Evolutionary conservation across 1,140 invertebrate species (phyloP), one percentile per base, ranked within the genome.

Genomic region (Phthorimaea operculella): DNA sequence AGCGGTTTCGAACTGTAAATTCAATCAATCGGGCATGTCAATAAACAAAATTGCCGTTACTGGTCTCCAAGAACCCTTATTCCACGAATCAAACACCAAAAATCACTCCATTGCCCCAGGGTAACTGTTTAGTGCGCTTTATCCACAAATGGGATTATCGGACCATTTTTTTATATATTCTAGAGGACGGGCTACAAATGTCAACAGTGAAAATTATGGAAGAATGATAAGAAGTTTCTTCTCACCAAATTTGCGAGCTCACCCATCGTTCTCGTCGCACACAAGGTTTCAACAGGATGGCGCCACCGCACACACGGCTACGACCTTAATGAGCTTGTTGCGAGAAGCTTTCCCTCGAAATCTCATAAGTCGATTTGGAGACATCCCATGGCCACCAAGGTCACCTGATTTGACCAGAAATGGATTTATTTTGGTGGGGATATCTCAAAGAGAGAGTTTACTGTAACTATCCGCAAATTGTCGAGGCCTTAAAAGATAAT

Each of bases 281-380:
- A 60, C 59, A 52, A 70, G 65, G 65, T 85, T 74, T 54, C 74
- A 86, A 51, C 77, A 85, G 57, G 76, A 86, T 67, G 77, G 76
- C 33, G 74, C 76, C 33, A 78, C 74, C 39, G 59, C 74, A 33
- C 81, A 86, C 66, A 82, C 63, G 45, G 33, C 57, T 18, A 59
- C 54, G 9, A 52, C 12, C 50, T 33, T 60, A 66, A 63, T 73
- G 21, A 28, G 54, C 17, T 61, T 64, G 10, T 61, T 84, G 51
- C 62, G 79, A 17, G 57, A 60, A 28, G 42, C 18, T 34, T 81
- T 63, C 16, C 58, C 60, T 21, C 18, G 49, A 34, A 63, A 66
- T 55, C 51, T 61, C 28, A 64, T 65, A n/a, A 65, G 63, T 48
- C 57, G 55, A 2, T 60, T 60, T 74, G 72, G 76, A 12, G 56